Conservation (phyloP, 2,113 vertebrate species). For the Ciconia boyciana region DNA sequence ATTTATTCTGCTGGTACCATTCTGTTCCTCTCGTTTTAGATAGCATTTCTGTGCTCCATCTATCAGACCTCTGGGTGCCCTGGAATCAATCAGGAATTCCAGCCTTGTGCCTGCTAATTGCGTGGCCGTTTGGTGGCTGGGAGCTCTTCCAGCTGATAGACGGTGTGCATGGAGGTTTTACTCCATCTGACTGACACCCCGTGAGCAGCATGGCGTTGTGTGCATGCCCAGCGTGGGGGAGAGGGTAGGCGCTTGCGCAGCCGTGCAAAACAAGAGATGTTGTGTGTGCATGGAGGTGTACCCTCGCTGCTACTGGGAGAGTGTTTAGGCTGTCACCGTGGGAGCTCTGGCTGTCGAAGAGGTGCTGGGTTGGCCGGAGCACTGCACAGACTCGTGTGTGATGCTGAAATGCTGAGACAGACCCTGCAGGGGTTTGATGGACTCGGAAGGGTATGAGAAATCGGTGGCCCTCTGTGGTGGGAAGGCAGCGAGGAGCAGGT, state of each 20-base stretch:
- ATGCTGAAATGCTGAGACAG: neutral
- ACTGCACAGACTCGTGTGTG: neutral
- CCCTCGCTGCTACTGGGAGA: neutral
- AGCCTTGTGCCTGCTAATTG: conserved; percentile 3
- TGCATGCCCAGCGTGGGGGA: accelerated
- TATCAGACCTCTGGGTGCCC: neutral
- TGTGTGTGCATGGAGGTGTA: neutral
- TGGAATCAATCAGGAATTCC: conserved; percentile 37
- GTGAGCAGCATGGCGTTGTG: accelerated
- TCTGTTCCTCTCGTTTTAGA: neutral
- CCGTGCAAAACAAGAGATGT: accelerated
- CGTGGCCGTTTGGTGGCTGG: neutral
- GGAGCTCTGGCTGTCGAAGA: neutral
- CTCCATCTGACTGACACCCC: neutral
- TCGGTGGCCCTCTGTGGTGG: neutral
- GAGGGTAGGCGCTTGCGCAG: neutral
- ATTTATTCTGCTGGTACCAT: neutral
- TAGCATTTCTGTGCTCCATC: neutral
- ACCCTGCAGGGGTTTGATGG: neutral
- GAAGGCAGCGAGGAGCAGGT: neutral
- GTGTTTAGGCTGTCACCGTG: neutral
- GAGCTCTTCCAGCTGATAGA: conserved; percentile 13
- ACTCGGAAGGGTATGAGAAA: neutral
- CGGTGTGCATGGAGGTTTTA: neutral
- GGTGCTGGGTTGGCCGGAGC: neutral